Conservation (phyloP, 2,797 vertebrate genomes). For the Chaetodon trifasciatus region DNA sequence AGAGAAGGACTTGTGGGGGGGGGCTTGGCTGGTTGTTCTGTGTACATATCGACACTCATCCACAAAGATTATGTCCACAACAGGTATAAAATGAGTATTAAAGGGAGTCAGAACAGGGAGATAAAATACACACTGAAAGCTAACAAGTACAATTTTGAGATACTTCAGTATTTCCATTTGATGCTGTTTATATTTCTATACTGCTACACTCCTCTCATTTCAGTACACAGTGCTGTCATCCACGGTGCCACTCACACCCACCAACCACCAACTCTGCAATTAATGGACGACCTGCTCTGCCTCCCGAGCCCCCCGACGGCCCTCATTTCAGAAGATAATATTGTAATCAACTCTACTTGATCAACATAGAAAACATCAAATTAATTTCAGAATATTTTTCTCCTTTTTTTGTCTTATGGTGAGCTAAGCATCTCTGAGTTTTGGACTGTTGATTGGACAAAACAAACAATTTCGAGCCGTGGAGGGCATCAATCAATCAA, state of each 20-base stretch:
- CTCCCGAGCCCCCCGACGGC: neutral
- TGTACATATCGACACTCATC: constrained; percentile 26
- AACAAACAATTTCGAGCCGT: neutral
- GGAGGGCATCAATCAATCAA: neutral
- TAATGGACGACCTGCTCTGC: neutral
- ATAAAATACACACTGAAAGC: neutral
- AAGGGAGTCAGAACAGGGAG: neutral
- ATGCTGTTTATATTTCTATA: neutral
- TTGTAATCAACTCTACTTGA: neutral
- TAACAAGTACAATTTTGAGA: neutral
- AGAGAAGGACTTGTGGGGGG: constrained; percentile 38
- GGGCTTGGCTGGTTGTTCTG: constrained; percentile 19
- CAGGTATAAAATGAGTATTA: constrained; percentile 30
- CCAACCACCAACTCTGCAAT: neutral
- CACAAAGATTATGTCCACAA: constrained; percentile 28
- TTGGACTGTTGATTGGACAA: neutral
- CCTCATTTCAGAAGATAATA: neutral
- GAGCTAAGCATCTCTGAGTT: neutral
- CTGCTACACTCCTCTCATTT: neutral
- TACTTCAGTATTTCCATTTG: neutral
- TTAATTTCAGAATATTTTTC: neutral
- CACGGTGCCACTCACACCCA: neutral
- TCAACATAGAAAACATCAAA: neutral
- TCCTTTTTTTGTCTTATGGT: neutral
- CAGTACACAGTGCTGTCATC: neutral